These are phyloP conservation scores for Nyctibius bracteatus DNA, from an alignment of 2,113 vertebrate species.

Conservation along the genomic window DNA sequence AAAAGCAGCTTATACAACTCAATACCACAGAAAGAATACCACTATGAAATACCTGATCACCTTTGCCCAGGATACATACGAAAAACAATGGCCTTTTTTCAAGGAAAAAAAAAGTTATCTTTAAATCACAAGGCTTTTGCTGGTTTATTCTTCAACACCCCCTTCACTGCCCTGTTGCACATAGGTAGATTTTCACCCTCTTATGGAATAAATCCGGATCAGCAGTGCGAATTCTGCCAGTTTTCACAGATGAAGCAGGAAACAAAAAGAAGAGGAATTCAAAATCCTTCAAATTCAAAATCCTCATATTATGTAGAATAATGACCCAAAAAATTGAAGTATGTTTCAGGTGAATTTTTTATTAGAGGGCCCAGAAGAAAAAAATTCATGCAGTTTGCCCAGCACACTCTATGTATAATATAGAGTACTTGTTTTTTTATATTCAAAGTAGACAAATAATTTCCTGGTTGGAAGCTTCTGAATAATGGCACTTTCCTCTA, in stretches of 20 bases:
- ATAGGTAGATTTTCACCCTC: neutral
- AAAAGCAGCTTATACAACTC: neutral
- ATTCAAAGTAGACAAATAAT: constrained; percentile 24
- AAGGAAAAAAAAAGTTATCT: neutral
- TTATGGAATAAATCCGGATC: neutral
- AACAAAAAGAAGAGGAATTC: neutral
- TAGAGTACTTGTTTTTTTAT: neutral
- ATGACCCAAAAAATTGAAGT: neutral
- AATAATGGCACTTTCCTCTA: neutral
- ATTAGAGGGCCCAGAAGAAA: neutral
- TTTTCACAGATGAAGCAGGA: neutral
- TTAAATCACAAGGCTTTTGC: neutral
- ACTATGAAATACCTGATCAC: neutral
- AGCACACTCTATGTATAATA: neutral
- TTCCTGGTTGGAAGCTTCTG: constrained; percentile 42
- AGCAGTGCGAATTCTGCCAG: neutral
- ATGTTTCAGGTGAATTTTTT: neutral
- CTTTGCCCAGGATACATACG: neutral
- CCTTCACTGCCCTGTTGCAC: neutral
- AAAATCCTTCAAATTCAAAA: neutral
- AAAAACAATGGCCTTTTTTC: neutral
- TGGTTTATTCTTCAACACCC: neutral
- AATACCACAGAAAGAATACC: neutral
- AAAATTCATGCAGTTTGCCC: neutral
- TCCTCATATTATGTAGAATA: neutral